Conservation (phyloP, 2,888 invertebrate species). For the Diaprepes abbreviatus region DNA sequence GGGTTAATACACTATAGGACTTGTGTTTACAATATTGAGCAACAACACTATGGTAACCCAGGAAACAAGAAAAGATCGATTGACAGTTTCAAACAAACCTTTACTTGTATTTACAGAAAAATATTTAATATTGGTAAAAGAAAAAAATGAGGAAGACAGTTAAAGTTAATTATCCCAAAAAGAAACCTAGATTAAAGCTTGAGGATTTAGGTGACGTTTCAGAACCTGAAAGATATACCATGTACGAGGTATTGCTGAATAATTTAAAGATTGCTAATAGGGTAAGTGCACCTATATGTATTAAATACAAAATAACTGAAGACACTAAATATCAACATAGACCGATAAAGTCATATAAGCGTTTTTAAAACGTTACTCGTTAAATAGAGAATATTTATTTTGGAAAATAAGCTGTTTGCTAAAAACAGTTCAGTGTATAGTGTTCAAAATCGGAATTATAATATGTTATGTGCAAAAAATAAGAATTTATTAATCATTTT, state of each 20-base stretch:
- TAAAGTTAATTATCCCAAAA: constrained; percentile 51
- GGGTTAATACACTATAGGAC: too few relatives aligned
- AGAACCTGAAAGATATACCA: constrained; percentile 52
- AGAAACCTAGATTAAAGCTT: constrained; percentile 29
- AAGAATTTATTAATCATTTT: too few relatives aligned
- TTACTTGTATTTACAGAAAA: not conserved
- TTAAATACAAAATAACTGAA: too few relatives aligned
- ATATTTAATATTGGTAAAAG: not conserved
- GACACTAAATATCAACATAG: too few relatives aligned
- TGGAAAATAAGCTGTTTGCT: too few relatives aligned
- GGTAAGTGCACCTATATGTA: constrained; percentile 48
- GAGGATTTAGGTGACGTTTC: constrained; percentile 43
- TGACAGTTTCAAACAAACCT: not conserved
- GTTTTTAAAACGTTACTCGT: too few relatives aligned
- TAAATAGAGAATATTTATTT: too few relatives aligned
- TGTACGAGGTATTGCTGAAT: constrained; percentile 53
- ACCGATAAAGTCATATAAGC: too few relatives aligned
- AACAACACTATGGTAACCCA: not conserved
- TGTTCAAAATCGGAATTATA: too few relatives aligned
- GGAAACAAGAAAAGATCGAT: not conserved
- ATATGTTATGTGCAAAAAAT: too few relatives aligned
- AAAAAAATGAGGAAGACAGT: constrained; percentile 31
- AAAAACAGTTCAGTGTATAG: too few relatives aligned
- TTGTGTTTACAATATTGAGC: constrained; percentile 4
- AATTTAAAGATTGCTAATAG: constrained; percentile 55